Base-by-base conservation (phyloP, 1,140 invertebrate genomes). In the Neodiprion pinetum region DNA sequence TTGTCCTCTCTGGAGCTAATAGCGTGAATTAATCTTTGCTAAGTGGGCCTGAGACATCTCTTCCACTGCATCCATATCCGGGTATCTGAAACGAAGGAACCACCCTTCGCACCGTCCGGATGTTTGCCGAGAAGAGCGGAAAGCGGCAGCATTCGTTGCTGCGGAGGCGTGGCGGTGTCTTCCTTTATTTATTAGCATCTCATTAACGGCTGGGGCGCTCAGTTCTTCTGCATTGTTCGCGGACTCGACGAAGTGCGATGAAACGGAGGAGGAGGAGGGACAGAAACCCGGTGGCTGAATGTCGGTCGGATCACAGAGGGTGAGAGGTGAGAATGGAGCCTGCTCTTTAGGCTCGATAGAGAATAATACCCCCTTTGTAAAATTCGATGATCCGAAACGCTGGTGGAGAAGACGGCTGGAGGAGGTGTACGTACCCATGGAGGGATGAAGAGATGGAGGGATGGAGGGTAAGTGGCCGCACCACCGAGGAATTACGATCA, bases 61-160 rank as follows among this genome's bases (percentile, higher is more conserved):
- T 5, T 61, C 90, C 28, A 90, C 84, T 11, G 28, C 28, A 88
- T 9, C 90, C 90, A 89, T 73, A 85, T 82, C 7, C 78, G 74
- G 21, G 40, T 28, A 73, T 28, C 23, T 14, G 14, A 28, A 14
- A 14, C n/a, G 47, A 23, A 48, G 40, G 40, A 40, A 12, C 53
- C 66, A 70, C 17, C 10, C 70, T 69, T 70, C 48, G 66, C 67
- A 14, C 21, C 47, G 23, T 14, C n/a, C n/a, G 53, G n/a, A 4
- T 9, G 53, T 61, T 61, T 61, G 53, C 9, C 53, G n/a, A 40
- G 28, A 61, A 61, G 53, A 61, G 53, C n/a, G 53, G 53, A 61
- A 17, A 12, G 53, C 53, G 53, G 53, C 5, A 5, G 28, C 2
- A 61, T 61, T 61, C 53, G 53, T 61, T 61, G 53, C n/a, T 61